Conservation (phyloP, 2,797 vertebrate genomes). For the Pangasius macronema region DNA sequence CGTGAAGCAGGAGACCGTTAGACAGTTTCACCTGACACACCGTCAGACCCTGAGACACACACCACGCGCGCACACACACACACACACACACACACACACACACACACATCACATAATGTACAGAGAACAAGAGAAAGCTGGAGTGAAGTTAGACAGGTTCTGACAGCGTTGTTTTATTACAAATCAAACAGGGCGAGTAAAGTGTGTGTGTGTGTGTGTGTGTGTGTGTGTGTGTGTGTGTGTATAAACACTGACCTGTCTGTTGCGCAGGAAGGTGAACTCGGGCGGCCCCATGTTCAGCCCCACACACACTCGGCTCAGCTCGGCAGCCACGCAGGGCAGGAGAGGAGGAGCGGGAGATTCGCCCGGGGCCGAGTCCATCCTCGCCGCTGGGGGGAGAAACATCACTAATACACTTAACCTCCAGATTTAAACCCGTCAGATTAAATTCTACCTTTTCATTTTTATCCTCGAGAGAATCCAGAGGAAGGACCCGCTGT, state of each 20-base stretch:
- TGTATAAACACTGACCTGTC: slow-evolving; percentile 78
- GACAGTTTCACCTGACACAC: slow-evolving; percentile 93
- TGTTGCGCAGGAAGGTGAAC: slow-evolving; percentile 85
- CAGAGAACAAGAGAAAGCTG: slow-evolving; percentile 27
- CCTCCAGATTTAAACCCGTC: background rate
- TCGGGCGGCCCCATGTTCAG: slow-evolving; percentile 90
- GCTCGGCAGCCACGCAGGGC: slow-evolving; percentile 82
- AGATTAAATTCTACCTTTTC: background rate
- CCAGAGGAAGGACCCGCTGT: background rate
- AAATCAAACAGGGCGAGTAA: background rate
- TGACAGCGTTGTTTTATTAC: background rate
- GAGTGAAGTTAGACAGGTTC: background rate
- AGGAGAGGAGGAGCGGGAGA: slow-evolving; percentile 56
- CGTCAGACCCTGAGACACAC: slow-evolving; percentile 76
- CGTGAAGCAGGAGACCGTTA: slow-evolving; percentile 88
- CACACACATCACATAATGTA: background rate
- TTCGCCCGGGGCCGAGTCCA: slow-evolving; percentile 74
- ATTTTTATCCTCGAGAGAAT: background rate
- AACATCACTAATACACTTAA: background rate
- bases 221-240: background rate
- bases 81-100: background rate
- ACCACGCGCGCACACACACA: background rate
- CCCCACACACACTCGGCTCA: slow-evolving; percentile 82
- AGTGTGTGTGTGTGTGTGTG: background rate
- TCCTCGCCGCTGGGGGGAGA: slow-evolving; percentile 76